Conservation (phyloP, 2,888 invertebrate genomes). For the Eupithecia vulgata region DNA sequence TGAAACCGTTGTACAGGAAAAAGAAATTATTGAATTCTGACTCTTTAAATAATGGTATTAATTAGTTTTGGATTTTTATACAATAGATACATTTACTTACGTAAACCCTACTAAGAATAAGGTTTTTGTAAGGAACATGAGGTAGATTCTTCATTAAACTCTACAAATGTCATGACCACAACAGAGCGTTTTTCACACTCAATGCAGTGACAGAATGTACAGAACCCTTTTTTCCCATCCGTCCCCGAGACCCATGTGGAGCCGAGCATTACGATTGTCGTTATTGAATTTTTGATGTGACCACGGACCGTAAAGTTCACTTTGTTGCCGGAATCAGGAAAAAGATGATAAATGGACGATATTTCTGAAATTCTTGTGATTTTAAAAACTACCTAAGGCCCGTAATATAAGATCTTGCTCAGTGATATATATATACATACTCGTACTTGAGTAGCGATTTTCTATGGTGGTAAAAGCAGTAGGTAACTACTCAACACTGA, state of each 20-base stretch:
- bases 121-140: no score
- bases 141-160: not conserved
- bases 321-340: conserved; percentile 24
- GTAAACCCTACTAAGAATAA: no score
- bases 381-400: not conserved
- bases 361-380: not conserved
- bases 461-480: no score
- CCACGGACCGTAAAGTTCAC: conserved; percentile 26
- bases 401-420: no score
- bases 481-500: no score
- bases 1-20: no score
- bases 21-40: no score
- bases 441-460: no score
- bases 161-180: not conserved
- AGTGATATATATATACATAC: no score
- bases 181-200: not conserved
- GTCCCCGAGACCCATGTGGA: conserved; percentile 16
- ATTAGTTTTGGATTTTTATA: no score
- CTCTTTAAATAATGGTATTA: no score
- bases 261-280: conserved; percentile 32
- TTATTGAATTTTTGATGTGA: conserved; percentile 39
- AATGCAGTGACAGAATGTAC: conserved; percentile 2
- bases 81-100: no score
- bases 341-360: not conserved
- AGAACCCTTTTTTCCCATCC: not conserved